Evolutionary conservation across 92 coral and sea anemone genomes (phyloP).

Genomic region (Palythoa caribaeorum): DNA sequence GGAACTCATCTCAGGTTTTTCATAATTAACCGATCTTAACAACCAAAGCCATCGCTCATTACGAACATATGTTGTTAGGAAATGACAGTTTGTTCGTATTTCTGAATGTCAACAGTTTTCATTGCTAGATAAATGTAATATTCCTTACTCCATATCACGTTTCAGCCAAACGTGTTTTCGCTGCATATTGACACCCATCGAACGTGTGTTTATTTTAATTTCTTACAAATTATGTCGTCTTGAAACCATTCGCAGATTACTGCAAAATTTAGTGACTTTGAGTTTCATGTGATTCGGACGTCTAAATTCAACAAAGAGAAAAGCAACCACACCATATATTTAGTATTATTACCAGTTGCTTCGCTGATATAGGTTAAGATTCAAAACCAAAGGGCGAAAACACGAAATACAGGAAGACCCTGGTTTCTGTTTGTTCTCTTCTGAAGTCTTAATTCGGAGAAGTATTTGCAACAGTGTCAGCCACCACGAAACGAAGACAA

Average conservation of each 20-base stretch:
- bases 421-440: no score
- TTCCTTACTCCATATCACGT: not conserved
- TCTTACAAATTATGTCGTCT: not conserved
- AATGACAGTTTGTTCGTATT: not conserved
- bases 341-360: not conserved
- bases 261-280: constrained; percentile 9
- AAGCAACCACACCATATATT: not conserved
- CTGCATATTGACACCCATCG: not conserved
- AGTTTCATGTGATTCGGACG: not conserved
- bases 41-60: not conserved
- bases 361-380: no score
- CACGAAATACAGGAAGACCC: no score
- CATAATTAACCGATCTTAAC: not conserved
- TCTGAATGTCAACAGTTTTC: constrained; percentile 15
- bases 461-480: not conserved
- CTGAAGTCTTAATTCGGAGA: not conserved
- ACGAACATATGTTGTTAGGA: not conserved
- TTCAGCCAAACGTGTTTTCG: not conserved
- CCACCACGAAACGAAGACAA: not conserved
- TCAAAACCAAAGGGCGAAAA: no score
- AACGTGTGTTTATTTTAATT: not conserved
- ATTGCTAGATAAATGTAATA: not conserved
- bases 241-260: not conserved
- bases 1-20: not conserved
- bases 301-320: not conserved